Conservation (phyloP, 2,113 vertebrate species). For the Pseudorhombus dupliciocellatus region DNA sequence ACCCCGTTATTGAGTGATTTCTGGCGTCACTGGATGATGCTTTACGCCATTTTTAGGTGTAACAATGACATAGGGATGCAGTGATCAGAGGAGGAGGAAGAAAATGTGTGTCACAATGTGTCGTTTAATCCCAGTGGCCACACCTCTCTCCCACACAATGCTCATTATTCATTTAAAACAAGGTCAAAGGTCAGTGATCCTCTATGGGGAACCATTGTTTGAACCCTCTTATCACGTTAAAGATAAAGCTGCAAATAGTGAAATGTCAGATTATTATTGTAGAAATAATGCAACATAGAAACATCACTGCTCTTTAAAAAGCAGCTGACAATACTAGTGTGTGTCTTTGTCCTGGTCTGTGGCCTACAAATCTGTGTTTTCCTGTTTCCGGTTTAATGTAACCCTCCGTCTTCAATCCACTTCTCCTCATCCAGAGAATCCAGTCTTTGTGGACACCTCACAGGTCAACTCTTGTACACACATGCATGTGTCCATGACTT, state of each 20-base stretch:
- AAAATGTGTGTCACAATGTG: constrained; percentile 16
- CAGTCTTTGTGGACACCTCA: constrained; percentile 7
- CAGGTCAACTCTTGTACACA: constrained; percentile 44
- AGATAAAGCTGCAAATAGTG: constrained; percentile 7
- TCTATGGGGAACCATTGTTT: neutral
- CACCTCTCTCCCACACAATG: constrained; percentile 4
- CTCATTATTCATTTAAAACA: constrained; percentile 36
- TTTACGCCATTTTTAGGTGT: neutral
- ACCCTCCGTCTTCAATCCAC: constrained; percentile 8
- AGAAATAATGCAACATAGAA: neutral
- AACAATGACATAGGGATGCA: neutral
- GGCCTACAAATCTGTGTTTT: constrained; percentile 30
- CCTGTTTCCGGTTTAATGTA: constrained; percentile 25
- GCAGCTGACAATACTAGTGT: neutral
- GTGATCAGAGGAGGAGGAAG: neutral
- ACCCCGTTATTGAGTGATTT: neutral
- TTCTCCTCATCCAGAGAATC: constrained; percentile 44
- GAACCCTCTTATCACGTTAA: neutral
- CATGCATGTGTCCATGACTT: constrained; percentile 12
- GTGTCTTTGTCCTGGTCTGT: neutral
- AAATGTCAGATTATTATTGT: constrained; percentile 7
- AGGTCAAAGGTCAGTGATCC: constrained; percentile 25
- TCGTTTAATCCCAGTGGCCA: constrained; percentile 46
- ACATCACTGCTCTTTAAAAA: constrained; percentile 16
- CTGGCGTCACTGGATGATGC: neutral